Evolutionary conservation across 2,888 invertebrate genomes (phyloP).

Genomic region (Drosophila niveifrons): DNA sequence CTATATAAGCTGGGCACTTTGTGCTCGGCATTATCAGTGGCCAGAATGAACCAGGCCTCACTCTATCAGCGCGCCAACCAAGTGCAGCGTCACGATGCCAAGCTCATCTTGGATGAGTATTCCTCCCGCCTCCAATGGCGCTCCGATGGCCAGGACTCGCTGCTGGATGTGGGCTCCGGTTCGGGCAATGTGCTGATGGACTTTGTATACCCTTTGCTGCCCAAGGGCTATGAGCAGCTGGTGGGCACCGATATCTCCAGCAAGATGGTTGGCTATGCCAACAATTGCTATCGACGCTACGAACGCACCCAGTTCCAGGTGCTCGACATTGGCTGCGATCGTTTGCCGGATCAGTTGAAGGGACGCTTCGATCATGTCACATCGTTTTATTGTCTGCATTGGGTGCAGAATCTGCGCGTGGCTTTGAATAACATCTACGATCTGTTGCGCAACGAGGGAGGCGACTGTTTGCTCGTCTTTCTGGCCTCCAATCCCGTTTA

Average conservation of each 20-base stretch:
- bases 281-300: slow-evolving; percentile 85
- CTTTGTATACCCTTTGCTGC: slow-evolving; percentile 88
- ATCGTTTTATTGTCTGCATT: slow-evolving; percentile 92
- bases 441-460: slow-evolving; percentile 88
- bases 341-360: slow-evolving; percentile 86
- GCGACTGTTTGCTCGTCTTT: slow-evolving; percentile 90
- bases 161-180: slow-evolving; percentile 91
- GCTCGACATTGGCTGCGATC: slow-evolving; percentile 87
- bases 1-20: slow-evolving; percentile 61
- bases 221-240: slow-evolving; percentile 86
- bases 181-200: slow-evolving; percentile 90
- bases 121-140: slow-evolving; percentile 87
- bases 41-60: slow-evolving; percentile 88
- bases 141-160: slow-evolving; percentile 85
- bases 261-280: slow-evolving; percentile 90
- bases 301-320: slow-evolving; percentile 84
- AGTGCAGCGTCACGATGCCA: slow-evolving; percentile 89
- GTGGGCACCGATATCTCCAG: slow-evolving; percentile 90
- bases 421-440: slow-evolving; percentile 89
- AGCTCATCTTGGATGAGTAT: slow-evolving; percentile 89
- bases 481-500: slow-evolving; percentile 90
- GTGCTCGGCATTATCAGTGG: slow-evolving; percentile 48
- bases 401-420: slow-evolving; percentile 89
- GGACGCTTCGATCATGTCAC: slow-evolving; percentile 89
- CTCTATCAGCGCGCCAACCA: slow-evolving; percentile 89